phyloP scores from a whole-genome alignment of 2,888 invertebrate genomes.

The Horisme vitalbata region DNA sequence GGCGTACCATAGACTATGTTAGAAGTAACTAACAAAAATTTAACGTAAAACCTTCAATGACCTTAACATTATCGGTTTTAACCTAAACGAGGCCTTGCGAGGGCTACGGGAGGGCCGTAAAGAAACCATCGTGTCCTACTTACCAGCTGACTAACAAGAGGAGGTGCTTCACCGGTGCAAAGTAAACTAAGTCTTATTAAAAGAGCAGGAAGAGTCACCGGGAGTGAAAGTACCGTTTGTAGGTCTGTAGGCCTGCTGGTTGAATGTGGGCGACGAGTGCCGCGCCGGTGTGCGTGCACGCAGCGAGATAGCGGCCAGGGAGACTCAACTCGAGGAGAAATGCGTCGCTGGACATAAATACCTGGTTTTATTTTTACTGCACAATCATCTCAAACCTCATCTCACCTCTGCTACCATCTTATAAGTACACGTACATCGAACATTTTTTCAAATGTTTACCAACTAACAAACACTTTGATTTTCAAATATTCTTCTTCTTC shows the following conservation, averaged over 20 bases:
- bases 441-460: too few species aligned
- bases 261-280: slow-evolving; percentile 56
- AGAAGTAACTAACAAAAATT: too few species aligned
- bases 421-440: too few species aligned
- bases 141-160: slow-evolving; percentile 56
- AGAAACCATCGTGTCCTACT: slow-evolving; percentile 75
- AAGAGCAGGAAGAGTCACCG: slow-evolving; percentile 38
- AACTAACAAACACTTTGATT: too few species aligned
- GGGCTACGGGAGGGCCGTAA: slow-evolving; percentile 64
- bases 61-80: slow-evolving; percentile 54
- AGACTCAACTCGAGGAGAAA: slow-evolving; percentile 66
- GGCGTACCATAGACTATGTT: too few species aligned
- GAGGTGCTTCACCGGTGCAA: slow-evolving; percentile 25
- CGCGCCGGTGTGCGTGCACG: slow-evolving; percentile 66
- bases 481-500: too few species aligned
- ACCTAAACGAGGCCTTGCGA: slow-evolving; percentile 59
- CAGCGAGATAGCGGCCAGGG: slow-evolving; percentile 76
- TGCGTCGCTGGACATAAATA: slow-evolving; percentile 55
- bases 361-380: too few species aligned
- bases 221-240: slow-evolving; percentile 68
- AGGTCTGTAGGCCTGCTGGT: slow-evolving; percentile 77
- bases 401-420: too few species aligned
- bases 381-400: too few species aligned
- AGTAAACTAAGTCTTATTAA: slow-evolving; percentile 45
- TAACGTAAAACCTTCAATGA: slow-evolving; percentile 37